Conservation (phyloP, 2,888 invertebrate genomes). For the Microplitis deprimator region DNA sequence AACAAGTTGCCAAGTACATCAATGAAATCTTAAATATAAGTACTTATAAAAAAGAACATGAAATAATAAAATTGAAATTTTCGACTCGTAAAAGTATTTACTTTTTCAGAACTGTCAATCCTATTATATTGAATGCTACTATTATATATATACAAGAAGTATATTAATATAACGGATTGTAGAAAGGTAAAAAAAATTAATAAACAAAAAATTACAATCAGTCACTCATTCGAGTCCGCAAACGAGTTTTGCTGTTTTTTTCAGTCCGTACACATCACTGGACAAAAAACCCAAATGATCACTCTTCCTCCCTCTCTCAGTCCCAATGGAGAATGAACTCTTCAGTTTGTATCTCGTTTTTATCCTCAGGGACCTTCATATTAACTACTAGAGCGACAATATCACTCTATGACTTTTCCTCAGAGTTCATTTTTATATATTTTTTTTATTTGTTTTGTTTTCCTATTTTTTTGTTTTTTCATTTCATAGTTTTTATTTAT, state of each 20-base stretch:
- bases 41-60: slow-evolving; percentile 18
- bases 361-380: slow-evolving; percentile 18
- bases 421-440: background rate
- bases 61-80: slow-evolving; percentile 18
- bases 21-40: slow-evolving; percentile 26
- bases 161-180: background rate
- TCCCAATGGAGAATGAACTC: slow-evolving; percentile 27
- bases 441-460: slow-evolving; percentile 7
- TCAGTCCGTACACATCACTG: background rate
- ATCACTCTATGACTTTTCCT: slow-evolving; percentile 21
- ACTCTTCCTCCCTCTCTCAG: background rate
- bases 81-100: background rate
- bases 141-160: background rate
- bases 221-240: background rate
- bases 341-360: slow-evolving; percentile 4
- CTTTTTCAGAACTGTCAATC: background rate
- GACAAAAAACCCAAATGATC: background rate
- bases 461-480: slow-evolving; percentile 13
- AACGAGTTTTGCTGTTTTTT: background rate
- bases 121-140: background rate
- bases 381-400: slow-evolving; percentile 18
- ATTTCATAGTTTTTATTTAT: background rate
- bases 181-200: background rate
- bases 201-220: background rate
- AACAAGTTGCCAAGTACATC: slow-evolving; percentile 34